Percentiles rank a stretch among this genome's conserved stretches.
phyloP scores from a whole-genome alignment of 2,797 vertebrate genomes.

The Ptychobarbus kaznakovi region DNA sequence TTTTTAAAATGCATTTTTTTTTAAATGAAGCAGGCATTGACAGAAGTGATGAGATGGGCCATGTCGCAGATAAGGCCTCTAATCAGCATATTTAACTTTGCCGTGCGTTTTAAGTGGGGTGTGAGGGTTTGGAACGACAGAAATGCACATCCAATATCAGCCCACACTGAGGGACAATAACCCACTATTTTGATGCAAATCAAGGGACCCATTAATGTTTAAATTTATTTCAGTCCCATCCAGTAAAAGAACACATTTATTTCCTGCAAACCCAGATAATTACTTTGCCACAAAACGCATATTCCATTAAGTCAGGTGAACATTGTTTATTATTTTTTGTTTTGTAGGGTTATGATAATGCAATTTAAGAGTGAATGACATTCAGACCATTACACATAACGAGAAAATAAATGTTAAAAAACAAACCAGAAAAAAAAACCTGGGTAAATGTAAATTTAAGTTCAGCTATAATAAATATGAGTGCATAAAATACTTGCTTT shows the following conservation, averaged over 20 bases:
- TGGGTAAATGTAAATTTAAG: slow-evolving; percentile 65
- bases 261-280: slow-evolving; percentile 80
- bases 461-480: slow-evolving; percentile 66
- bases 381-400: slow-evolving; percentile 70
- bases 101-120: slow-evolving; percentile 57
- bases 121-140: slow-evolving; percentile 64
- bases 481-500: slow-evolving; percentile 52
- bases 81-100: slow-evolving; percentile 66
- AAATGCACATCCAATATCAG: slow-evolving; percentile 81
- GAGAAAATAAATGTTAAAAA: slow-evolving; percentile 62
- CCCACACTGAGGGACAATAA: slow-evolving; percentile 78
- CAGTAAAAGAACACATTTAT: slow-evolving; percentile 77
- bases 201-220: slow-evolving; percentile 84
- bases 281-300: slow-evolving; percentile 84
- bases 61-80: slow-evolving; percentile 62
- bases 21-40: slow-evolving; percentile 60
- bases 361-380: slow-evolving; percentile 84
- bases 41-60: slow-evolving; percentile 61
- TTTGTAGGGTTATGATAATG: slow-evolving; percentile 82
- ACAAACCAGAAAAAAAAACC: slow-evolving; percentile 64
- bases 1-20: slow-evolving; percentile 58
- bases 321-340: slow-evolving; percentile 81
- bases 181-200: slow-evolving; percentile 84
- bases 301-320: slow-evolving; percentile 87
- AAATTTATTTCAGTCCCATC: slow-evolving; percentile 79